Evolutionary conservation across 2,797 vertebrate species (phyloP), one percentile per base, ranked within the genome.

Genomic region (Danio tinwini): DNA sequence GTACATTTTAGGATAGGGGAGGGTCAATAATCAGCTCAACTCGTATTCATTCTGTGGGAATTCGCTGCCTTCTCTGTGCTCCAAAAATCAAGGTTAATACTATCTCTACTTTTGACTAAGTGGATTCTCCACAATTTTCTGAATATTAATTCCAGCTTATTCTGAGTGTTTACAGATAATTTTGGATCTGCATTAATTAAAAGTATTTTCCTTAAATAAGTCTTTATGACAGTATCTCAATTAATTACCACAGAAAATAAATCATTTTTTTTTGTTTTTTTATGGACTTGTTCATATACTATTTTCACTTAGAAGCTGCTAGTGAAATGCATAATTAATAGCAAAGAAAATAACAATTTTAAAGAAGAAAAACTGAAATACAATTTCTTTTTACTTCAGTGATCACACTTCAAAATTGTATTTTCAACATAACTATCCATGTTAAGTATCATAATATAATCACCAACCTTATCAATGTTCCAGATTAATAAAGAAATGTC

Each of bases 21-120:
- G 45, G 45, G 58, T 45, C 19, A 19, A 61, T 53, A 71, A 70
- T 62, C 67, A 61, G 50, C 10, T 12, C 58, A 47, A 47, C 56
- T 62, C 47, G 42, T 52, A 21, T 63, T 63, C 6, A 2, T 37
- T 79, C 77, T 72, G 11, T 29, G 49, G 77, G 67, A 78, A 78
- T 71, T 52, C 47, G 29, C 42, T 17, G 58, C 65, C 42, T 70
- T 61, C 75, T 61, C 65, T 40, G 55, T 50, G 55, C 21, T 56
- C n/a, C n/a, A 58, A 42, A 68, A 58, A 58, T 77, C 42, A 58
- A 68, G 16, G 52, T 68, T 70, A 19, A 17, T 61, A 59, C 7
- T 49, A 40, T 69, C 17, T 61, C 42, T 42, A 58, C 75, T 50
- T 59, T 16, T 45, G 50, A 7, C 74, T 16, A 17, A 77, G n/a